Conservation (phyloP, 2,113 vertebrate species). For the Halichoerus grypus region DNA sequence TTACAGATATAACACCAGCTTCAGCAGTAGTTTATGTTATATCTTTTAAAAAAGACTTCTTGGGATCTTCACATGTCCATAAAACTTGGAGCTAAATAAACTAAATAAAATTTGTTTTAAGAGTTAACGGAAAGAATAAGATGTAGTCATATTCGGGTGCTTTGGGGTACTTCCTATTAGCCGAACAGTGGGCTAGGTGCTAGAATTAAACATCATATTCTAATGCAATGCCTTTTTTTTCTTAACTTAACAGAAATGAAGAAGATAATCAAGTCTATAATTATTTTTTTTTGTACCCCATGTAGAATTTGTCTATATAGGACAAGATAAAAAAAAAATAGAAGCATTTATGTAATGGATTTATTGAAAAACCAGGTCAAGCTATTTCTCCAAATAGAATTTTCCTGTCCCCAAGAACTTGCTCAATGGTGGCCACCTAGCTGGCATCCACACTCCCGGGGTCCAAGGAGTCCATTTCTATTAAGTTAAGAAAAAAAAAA, state of each 20-base stretch:
- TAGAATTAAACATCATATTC: neutral
- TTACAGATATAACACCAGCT: neutral
- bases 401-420: conserved; percentile 3
- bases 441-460: neutral
- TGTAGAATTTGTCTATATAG: conserved; percentile 23
- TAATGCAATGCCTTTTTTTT: neutral
- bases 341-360: conserved; percentile 20
- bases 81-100: neutral
- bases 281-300: neutral
- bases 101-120: conserved; percentile 6
- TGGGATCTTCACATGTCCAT: neutral
- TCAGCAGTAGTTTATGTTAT: neutral
- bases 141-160: neutral
- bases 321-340: conserved; percentile 53
- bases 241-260: neutral
- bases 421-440: neutral
- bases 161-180: conserved; percentile 7
- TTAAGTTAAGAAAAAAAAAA: too few relatives aligned
- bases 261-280: neutral
- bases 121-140: neutral
- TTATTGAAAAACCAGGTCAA: conserved; percentile 25
- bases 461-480: neutral
- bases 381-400: conserved; percentile 43
- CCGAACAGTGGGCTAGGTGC: neutral
- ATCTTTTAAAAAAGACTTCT: conserved; percentile 23